Percentiles rank a stretch among this genome's conserved stretches.
Evolutionary conservation across 2,888 invertebrate species (phyloP).

Genomic region (Patella caerulea): DNA sequence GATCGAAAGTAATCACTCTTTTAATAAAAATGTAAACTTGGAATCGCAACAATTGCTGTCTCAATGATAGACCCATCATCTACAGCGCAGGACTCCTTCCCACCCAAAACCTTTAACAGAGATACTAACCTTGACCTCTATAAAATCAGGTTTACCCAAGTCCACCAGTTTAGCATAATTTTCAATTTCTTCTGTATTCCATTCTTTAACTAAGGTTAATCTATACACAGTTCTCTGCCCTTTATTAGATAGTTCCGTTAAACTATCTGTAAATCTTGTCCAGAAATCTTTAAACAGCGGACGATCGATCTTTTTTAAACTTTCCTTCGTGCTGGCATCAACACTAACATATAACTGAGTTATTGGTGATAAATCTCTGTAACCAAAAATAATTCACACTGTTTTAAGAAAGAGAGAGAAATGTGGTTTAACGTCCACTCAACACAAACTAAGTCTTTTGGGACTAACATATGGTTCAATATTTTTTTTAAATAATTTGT

Average conservation of each 20-base stretch:
- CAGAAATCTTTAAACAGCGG: slow-evolving; percentile 77
- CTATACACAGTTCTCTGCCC: slow-evolving; percentile 77
- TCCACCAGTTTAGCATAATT: slow-evolving; percentile 75
- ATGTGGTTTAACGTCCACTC: too few relatives aligned
- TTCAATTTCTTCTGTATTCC: slow-evolving; percentile 75
- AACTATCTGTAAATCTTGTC: slow-evolving; percentile 75
- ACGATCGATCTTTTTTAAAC: slow-evolving; percentile 76
- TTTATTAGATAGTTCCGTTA: slow-evolving; percentile 74
- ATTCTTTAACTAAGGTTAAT: slow-evolving; percentile 76
- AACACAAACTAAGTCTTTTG: too few relatives aligned
- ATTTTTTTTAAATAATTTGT: too few relatives aligned
- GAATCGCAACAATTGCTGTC: too few relatives aligned
- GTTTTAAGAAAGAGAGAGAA: too few relatives aligned
- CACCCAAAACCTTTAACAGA: background rate
- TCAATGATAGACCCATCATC: too few relatives aligned
- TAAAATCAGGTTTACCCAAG: slow-evolving; percentile 76
- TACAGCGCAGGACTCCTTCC: too few relatives aligned
- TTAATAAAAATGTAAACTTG: too few relatives aligned
- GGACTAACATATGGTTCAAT: too few relatives aligned
- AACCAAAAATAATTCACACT: slow-evolving; percentile 15
- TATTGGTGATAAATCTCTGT: slow-evolving; percentile 73
- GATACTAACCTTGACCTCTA: slow-evolving; percentile 75
- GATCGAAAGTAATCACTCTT: too few relatives aligned
- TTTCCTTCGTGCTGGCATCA: slow-evolving; percentile 76
- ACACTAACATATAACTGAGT: slow-evolving; percentile 77